Percentiles rank a stretch among this genome's conserved stretches.
These are phyloP conservation scores for Drosophila melanica DNA, from an alignment of 1,140 invertebrate genomes.

Conservation along the genomic window DNA sequence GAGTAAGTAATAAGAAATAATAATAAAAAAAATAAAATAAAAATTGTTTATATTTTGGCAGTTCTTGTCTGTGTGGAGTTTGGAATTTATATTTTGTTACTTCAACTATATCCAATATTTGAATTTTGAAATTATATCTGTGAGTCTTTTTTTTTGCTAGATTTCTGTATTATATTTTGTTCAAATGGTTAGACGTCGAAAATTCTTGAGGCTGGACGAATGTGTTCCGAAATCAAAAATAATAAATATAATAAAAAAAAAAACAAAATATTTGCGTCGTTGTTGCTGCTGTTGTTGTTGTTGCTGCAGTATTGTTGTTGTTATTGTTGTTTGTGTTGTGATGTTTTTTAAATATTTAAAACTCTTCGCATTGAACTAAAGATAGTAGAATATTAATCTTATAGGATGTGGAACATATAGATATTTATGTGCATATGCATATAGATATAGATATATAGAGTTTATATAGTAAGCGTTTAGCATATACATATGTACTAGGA, in stretches of 20 bases:
- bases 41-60: slow-evolving; percentile 44
- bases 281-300: slow-evolving; percentile 28
- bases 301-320: slow-evolving; percentile 34
- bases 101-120: slow-evolving; percentile 13
- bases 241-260: slow-evolving; percentile 17
- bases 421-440: slow-evolving; percentile 21
- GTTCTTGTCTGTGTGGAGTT: slow-evolving; percentile 46
- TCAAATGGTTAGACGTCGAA: slow-evolving; percentile 59
- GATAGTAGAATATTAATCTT: slow-evolving; percentile 63
- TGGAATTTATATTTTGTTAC: slow-evolving; percentile 2
- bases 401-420: slow-evolving; percentile 55
- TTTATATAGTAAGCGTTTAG: slow-evolving; percentile 46
- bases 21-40: slow-evolving; percentile 15
- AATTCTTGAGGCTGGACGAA: slow-evolving; percentile 60
- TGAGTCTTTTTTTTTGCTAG: slow-evolving; percentile 70
- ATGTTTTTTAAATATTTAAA: slow-evolving; percentile 56
- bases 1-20: slow-evolving; percentile 41
- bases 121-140: slow-evolving; percentile 43
- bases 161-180: slow-evolving; percentile 18
- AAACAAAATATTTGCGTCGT: slow-evolving; percentile 24
- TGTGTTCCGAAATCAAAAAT: slow-evolving; percentile 20
- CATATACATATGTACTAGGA: slow-evolving; percentile 57
- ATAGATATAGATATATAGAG: slow-evolving; percentile 35
- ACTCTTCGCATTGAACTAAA: slow-evolving; percentile 63
- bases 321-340: slow-evolving; percentile 43